phyloP scores from a whole-genome alignment of 2,888 invertebrate genomes.

The Orthosia gracilis region DNA sequence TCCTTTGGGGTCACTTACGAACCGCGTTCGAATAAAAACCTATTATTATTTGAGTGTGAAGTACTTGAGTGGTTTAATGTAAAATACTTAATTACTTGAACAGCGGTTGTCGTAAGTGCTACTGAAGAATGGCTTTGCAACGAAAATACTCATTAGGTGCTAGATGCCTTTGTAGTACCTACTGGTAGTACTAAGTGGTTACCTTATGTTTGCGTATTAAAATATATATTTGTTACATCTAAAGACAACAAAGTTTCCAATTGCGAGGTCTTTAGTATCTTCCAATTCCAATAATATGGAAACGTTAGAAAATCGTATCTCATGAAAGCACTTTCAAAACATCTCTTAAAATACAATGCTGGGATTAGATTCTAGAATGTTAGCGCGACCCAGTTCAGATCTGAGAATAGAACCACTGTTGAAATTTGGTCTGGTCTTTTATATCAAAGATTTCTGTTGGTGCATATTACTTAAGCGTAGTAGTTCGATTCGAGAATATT shows the following conservation, averaged over 20 bases:
- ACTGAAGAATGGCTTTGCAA: not conserved
- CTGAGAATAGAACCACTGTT: constrained; percentile 54
- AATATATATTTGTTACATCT: not conserved
- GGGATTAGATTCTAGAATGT: constrained; percentile 34
- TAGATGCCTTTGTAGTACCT: not conserved
- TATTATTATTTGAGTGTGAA: constrained; percentile 31
- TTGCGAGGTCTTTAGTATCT: not conserved
- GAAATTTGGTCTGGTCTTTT: constrained; percentile 35
- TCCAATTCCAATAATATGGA: not conserved
- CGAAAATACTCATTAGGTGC: not conserved
- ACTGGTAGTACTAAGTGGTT: not conserved
- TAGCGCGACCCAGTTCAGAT: constrained; percentile 47
- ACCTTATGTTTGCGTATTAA: not conserved
- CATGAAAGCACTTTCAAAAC: not conserved
- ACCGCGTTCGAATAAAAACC: constrained; percentile 32
- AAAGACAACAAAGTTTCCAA: too few species aligned
- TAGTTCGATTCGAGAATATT: too few species aligned
- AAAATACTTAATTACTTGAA: constrained; percentile 1
- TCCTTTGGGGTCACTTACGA: constrained; percentile 25
- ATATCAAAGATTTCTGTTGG: not conserved
- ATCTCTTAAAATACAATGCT: constrained; percentile 23
- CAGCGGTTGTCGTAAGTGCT: not conserved
- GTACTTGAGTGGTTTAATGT: not conserved
- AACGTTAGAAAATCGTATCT: not conserved
- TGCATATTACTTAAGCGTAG: not conserved